Conservation (phyloP, 2,113 vertebrate species). For the Sprattus sprattus region DNA sequence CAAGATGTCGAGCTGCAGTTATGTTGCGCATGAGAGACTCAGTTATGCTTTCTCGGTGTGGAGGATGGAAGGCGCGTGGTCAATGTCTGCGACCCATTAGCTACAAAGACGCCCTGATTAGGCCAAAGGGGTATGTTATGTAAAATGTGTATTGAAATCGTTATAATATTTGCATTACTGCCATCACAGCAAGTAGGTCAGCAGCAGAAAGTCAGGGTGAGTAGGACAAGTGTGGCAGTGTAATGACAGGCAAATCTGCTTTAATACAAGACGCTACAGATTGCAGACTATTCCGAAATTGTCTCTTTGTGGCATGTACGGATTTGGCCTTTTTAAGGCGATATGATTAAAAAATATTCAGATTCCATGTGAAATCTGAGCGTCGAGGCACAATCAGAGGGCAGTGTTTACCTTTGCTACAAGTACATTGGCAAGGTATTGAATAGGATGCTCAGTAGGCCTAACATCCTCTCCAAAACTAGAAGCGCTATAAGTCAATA, state of each 20-base stretch:
- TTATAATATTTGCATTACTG: background rate
- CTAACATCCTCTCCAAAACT: background rate
- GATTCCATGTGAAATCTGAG: background rate
- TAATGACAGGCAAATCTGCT: background rate
- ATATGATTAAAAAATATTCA: background rate
- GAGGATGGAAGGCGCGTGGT: conserved; percentile 83
- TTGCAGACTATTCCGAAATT: background rate
- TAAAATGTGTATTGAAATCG: background rate
- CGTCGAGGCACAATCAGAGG: background rate
- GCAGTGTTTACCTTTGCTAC: background rate
- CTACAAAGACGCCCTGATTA: conserved; percentile 42
- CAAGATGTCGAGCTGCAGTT: conserved; percentile 83
- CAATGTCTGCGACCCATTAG: conserved; percentile 79
- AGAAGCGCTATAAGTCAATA: background rate
- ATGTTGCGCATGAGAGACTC: conserved; percentile 80
- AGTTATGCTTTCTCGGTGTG: conserved; percentile 82
- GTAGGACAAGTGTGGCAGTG: background rate
- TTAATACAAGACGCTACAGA: background rate
- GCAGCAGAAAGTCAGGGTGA: background rate
- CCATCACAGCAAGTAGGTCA: background rate
- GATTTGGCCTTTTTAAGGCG: background rate
- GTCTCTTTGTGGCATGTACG: background rate
- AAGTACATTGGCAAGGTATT: background rate
- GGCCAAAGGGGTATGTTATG: conserved; percentile 68
- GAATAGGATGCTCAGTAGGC: background rate